Evolutionary conservation across 2,113 vertebrate genomes (phyloP).

Genomic region (Eretmochelys imbricata): DNA sequence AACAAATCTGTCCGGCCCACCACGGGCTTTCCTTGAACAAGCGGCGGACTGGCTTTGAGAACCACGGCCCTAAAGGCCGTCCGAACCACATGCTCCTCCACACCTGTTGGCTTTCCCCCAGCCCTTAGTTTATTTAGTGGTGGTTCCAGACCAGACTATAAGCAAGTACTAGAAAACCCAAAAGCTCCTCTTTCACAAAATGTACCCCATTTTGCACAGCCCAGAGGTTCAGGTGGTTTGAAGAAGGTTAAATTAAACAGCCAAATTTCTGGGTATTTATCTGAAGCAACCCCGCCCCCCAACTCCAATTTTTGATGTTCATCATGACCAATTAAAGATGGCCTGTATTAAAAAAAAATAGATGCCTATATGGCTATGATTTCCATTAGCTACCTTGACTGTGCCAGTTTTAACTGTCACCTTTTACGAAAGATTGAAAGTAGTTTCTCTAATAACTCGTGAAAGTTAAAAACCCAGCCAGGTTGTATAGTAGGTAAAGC

Average conservation of each 20-base stretch:
- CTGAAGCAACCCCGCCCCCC: not conserved
- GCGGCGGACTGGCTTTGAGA: too few species aligned
- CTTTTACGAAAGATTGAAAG: conserved; percentile 37
- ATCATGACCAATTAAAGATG: conserved; percentile 5
- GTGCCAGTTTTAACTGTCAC: not conserved
- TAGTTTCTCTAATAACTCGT: not conserved
- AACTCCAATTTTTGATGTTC: not conserved
- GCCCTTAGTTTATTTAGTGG: not conserved
- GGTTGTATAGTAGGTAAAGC: conserved; percentile 14
- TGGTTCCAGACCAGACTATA: accelerated
- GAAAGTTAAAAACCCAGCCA: conserved; percentile 26
- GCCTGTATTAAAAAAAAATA: not conserved
- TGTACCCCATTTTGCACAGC: accelerated
- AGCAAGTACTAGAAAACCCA: not conserved
- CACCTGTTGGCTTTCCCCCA: too few species aligned
- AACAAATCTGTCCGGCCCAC: too few species aligned
- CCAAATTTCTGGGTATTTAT: not conserved
- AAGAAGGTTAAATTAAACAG: conserved; percentile 20
- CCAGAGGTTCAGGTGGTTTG: not conserved
- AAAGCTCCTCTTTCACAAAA: not conserved
- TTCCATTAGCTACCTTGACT: conserved; percentile 12
- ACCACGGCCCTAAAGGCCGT: too few species aligned
- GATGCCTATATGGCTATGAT: not conserved
- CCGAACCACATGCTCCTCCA: too few species aligned
- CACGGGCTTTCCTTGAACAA: too few species aligned